These are phyloP conservation scores for Brachyalestes nurse DNA, from an alignment of 2,797 vertebrate genomes.

Conservation along the genomic window DNA sequence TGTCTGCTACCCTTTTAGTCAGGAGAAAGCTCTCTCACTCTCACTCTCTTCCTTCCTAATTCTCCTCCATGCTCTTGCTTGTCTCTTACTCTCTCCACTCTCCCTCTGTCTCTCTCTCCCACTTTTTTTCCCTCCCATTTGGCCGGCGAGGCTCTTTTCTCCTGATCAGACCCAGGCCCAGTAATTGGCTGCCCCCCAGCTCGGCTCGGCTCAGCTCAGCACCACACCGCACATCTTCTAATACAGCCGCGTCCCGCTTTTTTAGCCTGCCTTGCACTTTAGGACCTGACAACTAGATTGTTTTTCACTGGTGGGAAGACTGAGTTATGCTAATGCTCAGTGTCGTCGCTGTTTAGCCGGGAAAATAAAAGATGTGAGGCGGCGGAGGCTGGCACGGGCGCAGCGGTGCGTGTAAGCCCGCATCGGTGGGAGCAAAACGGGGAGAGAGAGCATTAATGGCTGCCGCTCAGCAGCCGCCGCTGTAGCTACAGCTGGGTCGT, in stretches of 20 bases:
- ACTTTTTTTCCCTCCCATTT: slow-evolving; percentile 19
- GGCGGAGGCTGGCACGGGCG: slow-evolving; percentile 36
- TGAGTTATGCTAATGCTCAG: slow-evolving; percentile 62
- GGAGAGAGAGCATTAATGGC: slow-evolving; percentile 15
- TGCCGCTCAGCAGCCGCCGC: slow-evolving; percentile 31
- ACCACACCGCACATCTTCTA: slow-evolving; percentile 66
- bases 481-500: slow-evolving; percentile 46
- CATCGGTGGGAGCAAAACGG: slow-evolving; percentile 25
- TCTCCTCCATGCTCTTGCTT: slow-evolving; percentile 3
- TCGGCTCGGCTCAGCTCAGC: slow-evolving; percentile 41
- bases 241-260: slow-evolving; percentile 67
- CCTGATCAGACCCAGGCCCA: slow-evolving; percentile 45
- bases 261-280: slow-evolving; percentile 79
- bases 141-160: slow-evolving; percentile 45
- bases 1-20: background rate
- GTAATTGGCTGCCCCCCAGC: slow-evolving; percentile 58
- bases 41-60: slow-evolving; percentile 10
- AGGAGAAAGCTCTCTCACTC: slow-evolving; percentile 1
- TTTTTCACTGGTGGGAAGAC: slow-evolving; percentile 60
- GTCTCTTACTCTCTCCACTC: slow-evolving; percentile 23
- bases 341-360: slow-evolving; percentile 51
- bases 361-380: slow-evolving; percentile 50
- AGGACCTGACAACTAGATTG: slow-evolving; percentile 79
- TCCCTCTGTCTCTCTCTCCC: slow-evolving; percentile 14
- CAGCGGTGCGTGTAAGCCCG: slow-evolving; percentile 18